phyloP scores from a whole-genome alignment of 2,888 invertebrate genomes.

The Noctua fimbriata region DNA sequence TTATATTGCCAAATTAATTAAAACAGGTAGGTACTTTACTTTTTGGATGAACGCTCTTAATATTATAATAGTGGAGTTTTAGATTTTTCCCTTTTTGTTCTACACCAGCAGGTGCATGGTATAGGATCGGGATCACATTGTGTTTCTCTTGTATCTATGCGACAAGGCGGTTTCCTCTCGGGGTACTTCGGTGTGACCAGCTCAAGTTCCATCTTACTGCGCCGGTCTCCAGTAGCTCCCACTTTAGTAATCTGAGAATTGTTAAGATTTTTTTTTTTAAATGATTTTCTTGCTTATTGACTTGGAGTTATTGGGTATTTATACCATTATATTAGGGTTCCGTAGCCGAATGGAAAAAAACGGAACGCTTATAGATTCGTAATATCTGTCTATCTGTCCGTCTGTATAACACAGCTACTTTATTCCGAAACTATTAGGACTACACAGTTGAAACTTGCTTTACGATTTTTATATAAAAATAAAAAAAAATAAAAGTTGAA shows the following conservation, averaged over 20 bases:
- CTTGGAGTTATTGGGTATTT: not conserved
- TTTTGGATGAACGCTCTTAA: too few species aligned
- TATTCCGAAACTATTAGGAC: too few species aligned
- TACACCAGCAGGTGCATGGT: slow-evolving; percentile 71
- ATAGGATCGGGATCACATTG: slow-evolving; percentile 83
- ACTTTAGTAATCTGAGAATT: slow-evolving; percentile 81
- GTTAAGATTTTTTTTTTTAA: not conserved
- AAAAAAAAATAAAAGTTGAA: too few species aligned
- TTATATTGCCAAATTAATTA: too few species aligned
- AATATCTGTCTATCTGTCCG: too few species aligned
- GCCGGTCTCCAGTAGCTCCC: slow-evolving; percentile 82
- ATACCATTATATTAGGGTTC: not conserved
- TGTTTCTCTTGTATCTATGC: slow-evolving; percentile 84
- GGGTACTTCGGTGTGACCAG: slow-evolving; percentile 92
- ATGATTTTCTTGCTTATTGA: not conserved
- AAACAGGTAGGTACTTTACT: too few species aligned
- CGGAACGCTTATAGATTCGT: too few species aligned
- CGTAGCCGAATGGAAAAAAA: too few species aligned
- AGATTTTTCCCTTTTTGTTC: slow-evolving; percentile 71
- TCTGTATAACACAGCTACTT: too few species aligned
- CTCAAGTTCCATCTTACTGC: slow-evolving; percentile 91
- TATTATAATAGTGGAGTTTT: not conserved
- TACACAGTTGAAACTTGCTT: too few species aligned
- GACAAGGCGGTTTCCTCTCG: slow-evolving; percentile 87
- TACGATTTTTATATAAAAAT: too few species aligned